phyloP scores from a whole-genome alignment of 2,113 vertebrate species.

The Rattus norvegicus region DNA sequence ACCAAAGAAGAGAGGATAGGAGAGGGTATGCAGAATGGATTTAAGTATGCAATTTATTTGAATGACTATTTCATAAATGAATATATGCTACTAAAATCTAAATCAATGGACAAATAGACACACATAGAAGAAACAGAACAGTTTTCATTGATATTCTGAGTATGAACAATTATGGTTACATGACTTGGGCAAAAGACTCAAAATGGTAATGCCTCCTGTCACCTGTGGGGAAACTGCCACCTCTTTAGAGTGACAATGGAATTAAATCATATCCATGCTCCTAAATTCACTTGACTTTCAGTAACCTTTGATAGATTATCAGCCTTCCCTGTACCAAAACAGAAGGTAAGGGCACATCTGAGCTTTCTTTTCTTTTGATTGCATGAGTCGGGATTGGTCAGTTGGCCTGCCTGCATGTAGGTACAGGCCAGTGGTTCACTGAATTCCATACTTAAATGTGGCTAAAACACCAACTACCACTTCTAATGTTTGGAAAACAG shows the following conservation, averaged over 20 bases:
- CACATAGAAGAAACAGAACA: neutral
- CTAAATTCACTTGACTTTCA: neutral
- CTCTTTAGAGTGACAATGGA: neutral
- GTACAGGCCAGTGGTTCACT: neutral
- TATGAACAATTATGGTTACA: neutral
- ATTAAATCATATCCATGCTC: neutral
- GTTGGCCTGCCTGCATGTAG: neutral
- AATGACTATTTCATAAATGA: neutral
- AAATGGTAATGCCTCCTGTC: neutral
- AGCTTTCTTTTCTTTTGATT: neutral
- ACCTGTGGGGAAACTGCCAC: neutral
- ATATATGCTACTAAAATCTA: neutral
- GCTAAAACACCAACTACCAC: neutral
- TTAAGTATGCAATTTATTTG: neutral
- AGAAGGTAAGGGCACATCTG: neutral
- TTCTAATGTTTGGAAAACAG: neutral
- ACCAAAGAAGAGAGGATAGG: neutral
- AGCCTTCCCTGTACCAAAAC: neutral
- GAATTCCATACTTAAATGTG: neutral
- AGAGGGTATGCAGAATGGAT: neutral
- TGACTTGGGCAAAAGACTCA: neutral
- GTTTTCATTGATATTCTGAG: neutral
- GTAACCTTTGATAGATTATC: neutral
- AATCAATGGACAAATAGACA: neutral
- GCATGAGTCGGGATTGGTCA: accelerated